Base-by-base conservation (phyloP, 92 coral and sea anemone species). In the Diadumene lineata region DNA sequence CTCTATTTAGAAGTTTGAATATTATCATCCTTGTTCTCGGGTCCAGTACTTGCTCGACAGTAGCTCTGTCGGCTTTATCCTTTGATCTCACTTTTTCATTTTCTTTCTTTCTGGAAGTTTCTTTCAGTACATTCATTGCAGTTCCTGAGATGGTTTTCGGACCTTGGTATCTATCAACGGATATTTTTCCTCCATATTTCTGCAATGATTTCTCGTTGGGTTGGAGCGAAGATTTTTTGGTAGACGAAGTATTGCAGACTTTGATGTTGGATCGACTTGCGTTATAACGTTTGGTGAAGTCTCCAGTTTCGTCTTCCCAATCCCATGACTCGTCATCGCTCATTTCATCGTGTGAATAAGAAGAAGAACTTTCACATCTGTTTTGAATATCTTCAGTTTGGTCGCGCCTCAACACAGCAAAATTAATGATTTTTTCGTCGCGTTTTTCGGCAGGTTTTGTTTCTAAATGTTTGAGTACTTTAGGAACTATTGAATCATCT, bases 1-100 rank as follows among this genome's bases (percentile, higher is more conserved):
- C 97, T 56, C 91, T 90, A 74, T 92, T 92, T 25, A 96, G 79
- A 51, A 96, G 68, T 66, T 96, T 96, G 60, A 96, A 96, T 51
- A 96, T 85, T 28, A 96, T 96, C 99, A 96, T 92, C 78, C 99
- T 87, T 11, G 99, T 96, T 13, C 97, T 88, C 30, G 99, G 99
- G 79, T 96, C 99, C 31, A 96, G 78, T 9, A 96, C 99, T 79
- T 96, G 99, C 56, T 96, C 99, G 56, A 96, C 92, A 16, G 99
- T 96, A 3, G 99, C 99, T 69, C 99, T 81, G 67, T 96, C 99
- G 56, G 99, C 86, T 76, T 96, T 96, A 64, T 96, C 99, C 74
- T 87, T 92, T 10, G 94, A 85, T 43, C 99, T 87, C 55, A 92
- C 60, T 81, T 93, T 86, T 24, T 86, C 97, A 77, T 92, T 96